Evolutionary conservation across 2,888 invertebrate species (phyloP).

Genomic region (Chymomyza fuscimana): DNA sequence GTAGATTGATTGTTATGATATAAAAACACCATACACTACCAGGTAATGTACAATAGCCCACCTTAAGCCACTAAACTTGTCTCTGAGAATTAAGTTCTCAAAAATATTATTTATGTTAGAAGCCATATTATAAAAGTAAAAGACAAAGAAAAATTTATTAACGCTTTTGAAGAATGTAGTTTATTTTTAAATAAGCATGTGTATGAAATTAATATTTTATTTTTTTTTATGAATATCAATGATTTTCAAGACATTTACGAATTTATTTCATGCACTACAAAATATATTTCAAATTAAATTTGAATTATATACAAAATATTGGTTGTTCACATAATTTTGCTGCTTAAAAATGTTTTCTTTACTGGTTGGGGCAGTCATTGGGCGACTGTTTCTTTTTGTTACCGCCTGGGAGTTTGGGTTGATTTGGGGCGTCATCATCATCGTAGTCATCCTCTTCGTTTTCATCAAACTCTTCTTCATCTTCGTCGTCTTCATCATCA

Average conservation of each 20-base stretch:
- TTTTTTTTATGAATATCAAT: constrained; percentile 21
- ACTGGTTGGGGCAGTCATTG: constrained; percentile 86
- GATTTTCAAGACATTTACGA: neutral
- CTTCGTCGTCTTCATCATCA: constrained; percentile 87
- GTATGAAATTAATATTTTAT: constrained; percentile 2
- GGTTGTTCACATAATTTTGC: constrained; percentile 26
- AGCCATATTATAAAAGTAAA: no score
- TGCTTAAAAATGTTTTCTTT: constrained; percentile 16
- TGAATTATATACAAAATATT: constrained; percentile 45
- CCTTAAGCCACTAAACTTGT: neutral
- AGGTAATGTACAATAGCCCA: neutral
- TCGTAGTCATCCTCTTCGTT: constrained; percentile 82
- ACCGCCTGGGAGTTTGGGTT: constrained; percentile 43
- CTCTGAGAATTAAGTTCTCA: neutral
- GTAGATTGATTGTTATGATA: no score
- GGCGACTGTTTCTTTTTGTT: constrained; percentile 78
- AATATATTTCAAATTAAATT: constrained; percentile 62
- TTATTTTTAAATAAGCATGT: neutral
- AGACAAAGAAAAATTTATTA: neutral
- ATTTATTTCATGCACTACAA: constrained; percentile 59
- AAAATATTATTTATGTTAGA: neutral
- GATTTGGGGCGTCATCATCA: constrained; percentile 82
- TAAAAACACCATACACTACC: no score
- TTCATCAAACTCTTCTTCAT: constrained; percentile 83
- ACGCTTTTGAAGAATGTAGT: neutral